Evolutionary conservation across 2,113 vertebrate species (phyloP).

Genomic region (Camelus dromedarius): DNA sequence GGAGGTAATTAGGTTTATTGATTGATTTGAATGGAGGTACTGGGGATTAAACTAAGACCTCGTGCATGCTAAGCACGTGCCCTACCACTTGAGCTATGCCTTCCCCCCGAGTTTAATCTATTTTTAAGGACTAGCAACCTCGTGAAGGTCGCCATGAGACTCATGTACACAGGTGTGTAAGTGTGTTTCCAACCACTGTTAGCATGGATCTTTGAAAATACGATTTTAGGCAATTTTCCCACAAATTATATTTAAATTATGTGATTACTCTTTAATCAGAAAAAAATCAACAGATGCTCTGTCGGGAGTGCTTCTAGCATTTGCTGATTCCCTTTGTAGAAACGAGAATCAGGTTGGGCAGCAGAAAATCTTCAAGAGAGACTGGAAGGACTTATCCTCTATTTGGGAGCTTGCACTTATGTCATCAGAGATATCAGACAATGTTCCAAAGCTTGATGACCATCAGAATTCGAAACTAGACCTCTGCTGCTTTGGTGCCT

Average conservation of each 20-base stretch:
- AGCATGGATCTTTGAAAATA: background rate
- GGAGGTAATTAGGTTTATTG: no score
- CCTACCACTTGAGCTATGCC: no score
- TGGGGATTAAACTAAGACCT: no score
- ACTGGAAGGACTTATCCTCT: background rate
- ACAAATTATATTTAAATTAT: background rate
- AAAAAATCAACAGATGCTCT: background rate
- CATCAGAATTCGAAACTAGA: background rate
- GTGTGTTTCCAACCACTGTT: background rate
- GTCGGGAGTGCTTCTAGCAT: background rate
- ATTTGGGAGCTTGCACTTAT: rapidly evolving
- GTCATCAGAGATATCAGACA: rapidly evolving
- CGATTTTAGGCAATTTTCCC: background rate
- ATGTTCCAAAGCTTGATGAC: background rate
- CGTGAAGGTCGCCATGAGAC: background rate
- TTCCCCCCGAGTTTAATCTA: background rate
- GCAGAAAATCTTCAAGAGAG: background rate
- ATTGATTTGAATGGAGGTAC: no score
- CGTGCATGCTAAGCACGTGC: no score
- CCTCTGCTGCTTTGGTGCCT: background rate
- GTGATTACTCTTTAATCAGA: background rate
- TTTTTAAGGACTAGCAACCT: background rate
- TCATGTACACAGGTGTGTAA: background rate
- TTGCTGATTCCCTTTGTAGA: background rate
- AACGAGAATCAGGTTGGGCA: background rate